Conservation (phyloP, 2,888 invertebrate genomes). For the Drosophila barbarae region DNA sequence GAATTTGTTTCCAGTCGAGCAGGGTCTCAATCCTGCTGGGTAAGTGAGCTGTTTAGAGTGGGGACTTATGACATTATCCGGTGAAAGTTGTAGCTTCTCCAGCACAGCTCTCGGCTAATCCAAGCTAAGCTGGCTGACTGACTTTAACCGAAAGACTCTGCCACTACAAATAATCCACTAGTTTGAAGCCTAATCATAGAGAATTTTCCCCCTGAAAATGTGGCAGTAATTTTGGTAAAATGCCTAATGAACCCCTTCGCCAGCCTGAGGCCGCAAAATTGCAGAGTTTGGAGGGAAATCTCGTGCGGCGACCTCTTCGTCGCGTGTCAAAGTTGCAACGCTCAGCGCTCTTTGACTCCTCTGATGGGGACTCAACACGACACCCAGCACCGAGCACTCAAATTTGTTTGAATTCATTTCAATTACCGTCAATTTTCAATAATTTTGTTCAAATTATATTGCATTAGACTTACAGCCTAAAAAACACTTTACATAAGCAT, state of each 20-base stretch:
- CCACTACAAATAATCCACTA: constrained; percentile 47
- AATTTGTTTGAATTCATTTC: constrained; percentile 75
- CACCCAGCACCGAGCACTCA: constrained; percentile 60
- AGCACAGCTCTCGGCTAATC: constrained; percentile 3
- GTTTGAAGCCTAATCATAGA: constrained; percentile 55
- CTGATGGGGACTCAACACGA: constrained; percentile 65
- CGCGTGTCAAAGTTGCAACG: constrained; percentile 58
- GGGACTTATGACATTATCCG: constrained; percentile 30
- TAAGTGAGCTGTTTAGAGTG: constrained; percentile 25
- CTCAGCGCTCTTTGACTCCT: constrained; percentile 60
- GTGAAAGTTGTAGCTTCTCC: background rate
- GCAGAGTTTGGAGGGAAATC: constrained; percentile 26
- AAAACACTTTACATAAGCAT: constrained; percentile 39
- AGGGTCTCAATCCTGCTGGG: constrained; percentile 1
- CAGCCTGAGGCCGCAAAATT: constrained; percentile 43
- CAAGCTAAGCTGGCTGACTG: background rate
- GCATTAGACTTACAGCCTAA: constrained; percentile 48
- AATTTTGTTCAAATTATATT: constrained; percentile 72
- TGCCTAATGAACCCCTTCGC: constrained; percentile 53
- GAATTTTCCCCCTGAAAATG: constrained; percentile 20
- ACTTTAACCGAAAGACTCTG: constrained; percentile 3
- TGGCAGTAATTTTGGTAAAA: constrained; percentile 66
- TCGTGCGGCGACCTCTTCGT: constrained; percentile 25
- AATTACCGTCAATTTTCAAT: constrained; percentile 75
- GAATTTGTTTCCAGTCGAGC: constrained; percentile 54